Evolutionary conservation across 1,140 invertebrate genomes (phyloP).

Genomic region (Drosophila paulistorum): DNA sequence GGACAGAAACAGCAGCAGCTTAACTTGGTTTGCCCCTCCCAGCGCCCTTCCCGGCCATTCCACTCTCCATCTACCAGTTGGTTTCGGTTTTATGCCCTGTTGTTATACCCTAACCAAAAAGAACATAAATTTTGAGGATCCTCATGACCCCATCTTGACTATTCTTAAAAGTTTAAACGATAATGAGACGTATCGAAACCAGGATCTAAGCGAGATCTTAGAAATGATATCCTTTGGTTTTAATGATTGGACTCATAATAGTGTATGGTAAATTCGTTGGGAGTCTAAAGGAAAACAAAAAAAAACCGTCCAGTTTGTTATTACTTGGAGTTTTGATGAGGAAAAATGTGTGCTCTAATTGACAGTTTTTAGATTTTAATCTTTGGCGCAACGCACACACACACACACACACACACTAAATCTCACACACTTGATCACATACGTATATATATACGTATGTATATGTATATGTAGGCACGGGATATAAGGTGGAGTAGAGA

Average conservation of each 20-base stretch:
- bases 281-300: too few species aligned
- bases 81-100: constrained; percentile 14
- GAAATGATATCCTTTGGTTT: too few species aligned
- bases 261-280: constrained; percentile 4
- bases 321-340: constrained; percentile 71
- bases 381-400: constrained; percentile 47
- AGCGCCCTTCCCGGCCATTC: neutral
- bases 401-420: neutral
- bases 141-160: too few species aligned
- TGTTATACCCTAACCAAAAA: constrained; percentile 23
- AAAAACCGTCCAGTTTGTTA: constrained; percentile 34
- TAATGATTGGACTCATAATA: neutral
- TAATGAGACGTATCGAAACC: too few species aligned
- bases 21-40: constrained; percentile 40
- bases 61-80: neutral
- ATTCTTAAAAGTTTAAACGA: too few species aligned
- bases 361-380: constrained; percentile 82
- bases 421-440: neutral
- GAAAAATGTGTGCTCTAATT: constrained; percentile 81
- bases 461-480: too few species aligned
- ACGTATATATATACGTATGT: too few species aligned
- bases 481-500: neutral
- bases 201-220: too few species aligned
- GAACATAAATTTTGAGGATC: neutral
- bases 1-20: constrained; percentile 48